A percentile compares a stretch with the other conserved stretches of the same genome.
These are phyloP conservation scores for Scelioninae gen. 1 DNA, from an alignment of 2,888 invertebrate species.

Conservation along the genomic window DNA sequence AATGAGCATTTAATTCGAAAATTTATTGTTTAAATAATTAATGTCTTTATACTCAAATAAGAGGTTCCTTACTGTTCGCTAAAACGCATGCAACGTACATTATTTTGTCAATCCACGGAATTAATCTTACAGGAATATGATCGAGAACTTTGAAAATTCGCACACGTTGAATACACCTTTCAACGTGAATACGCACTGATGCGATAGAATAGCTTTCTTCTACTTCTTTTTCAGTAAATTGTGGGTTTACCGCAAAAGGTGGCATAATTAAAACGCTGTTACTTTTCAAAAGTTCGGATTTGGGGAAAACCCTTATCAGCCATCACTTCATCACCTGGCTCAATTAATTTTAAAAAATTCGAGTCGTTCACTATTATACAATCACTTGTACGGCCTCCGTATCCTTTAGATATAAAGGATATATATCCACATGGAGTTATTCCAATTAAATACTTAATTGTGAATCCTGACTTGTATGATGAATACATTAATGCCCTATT, in stretches of 20 bases:
- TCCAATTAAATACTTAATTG: slow-evolving; percentile 68
- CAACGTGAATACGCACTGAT: slow-evolving; percentile 61
- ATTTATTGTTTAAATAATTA: too few relatives aligned
- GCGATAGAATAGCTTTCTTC: slow-evolving; percentile 65
- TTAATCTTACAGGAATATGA: slow-evolving; percentile 13
- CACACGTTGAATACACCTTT: slow-evolving; percentile 51
- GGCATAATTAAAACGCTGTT: slow-evolving; percentile 70
- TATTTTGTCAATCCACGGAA: too few relatives aligned
- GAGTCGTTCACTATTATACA: slow-evolving; percentile 68
- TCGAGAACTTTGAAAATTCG: slow-evolving; percentile 64
- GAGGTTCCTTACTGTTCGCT: too few relatives aligned
- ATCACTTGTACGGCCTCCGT: slow-evolving; percentile 72
- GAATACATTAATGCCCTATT: slow-evolving; percentile 69
- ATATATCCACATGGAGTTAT: slow-evolving; percentile 71
- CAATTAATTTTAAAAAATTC: slow-evolving; percentile 17
- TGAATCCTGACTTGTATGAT: slow-evolving; percentile 60
- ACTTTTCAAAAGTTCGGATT: slow-evolving; percentile 19
- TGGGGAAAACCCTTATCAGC: slow-evolving; percentile 15
- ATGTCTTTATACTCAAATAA: too few relatives aligned
- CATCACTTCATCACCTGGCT: slow-evolving; percentile 15
- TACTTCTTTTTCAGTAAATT: slow-evolving; percentile 64
- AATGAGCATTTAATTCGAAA: too few relatives aligned
- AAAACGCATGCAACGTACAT: too few relatives aligned
- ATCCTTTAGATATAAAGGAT: slow-evolving; percentile 73
- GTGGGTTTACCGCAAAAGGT: slow-evolving; percentile 57